These are phyloP conservation scores for Phalloptychus januarius DNA, from an alignment of 2,797 vertebrate species.

Conservation along the genomic window DNA sequence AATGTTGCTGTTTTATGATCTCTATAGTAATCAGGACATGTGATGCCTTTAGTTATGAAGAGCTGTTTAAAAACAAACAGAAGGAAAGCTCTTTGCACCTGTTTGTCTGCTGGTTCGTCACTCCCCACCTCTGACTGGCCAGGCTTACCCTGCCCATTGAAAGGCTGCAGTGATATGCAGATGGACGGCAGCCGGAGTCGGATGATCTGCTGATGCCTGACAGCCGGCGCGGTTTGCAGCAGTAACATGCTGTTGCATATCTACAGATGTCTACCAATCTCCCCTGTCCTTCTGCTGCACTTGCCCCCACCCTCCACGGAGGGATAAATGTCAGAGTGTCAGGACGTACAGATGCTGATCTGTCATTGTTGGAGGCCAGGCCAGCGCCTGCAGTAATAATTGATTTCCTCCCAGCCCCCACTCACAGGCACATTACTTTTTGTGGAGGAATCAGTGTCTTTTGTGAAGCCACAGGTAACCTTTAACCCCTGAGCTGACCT, in stretches of 20 bases:
- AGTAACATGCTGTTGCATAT: constrained; percentile 55
- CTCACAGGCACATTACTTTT: constrained; percentile 71
- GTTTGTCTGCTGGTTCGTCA: constrained; percentile 23
- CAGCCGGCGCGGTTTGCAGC: constrained; percentile 40
- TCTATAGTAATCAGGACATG: neutral
- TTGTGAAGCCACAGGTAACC: constrained; percentile 75
- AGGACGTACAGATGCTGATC: constrained; percentile 77
- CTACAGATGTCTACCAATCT: constrained; percentile 65
- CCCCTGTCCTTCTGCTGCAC: constrained; percentile 2
- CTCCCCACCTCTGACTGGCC: constrained; percentile 3
- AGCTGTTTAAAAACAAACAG: constrained; percentile 1
- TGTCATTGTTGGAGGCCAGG: constrained; percentile 72
- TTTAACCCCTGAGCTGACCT: constrained; percentile 60
- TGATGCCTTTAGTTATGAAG: neutral
- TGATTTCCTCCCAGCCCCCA: constrained; percentile 39
- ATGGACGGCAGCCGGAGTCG: constrained; percentile 47
- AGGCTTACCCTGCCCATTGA: constrained; percentile 31
- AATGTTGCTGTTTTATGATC: neutral
- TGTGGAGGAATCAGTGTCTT: constrained; percentile 48
- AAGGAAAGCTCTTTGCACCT: constrained; percentile 39
- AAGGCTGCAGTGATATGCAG: constrained; percentile 55
- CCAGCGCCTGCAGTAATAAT: constrained; percentile 64
- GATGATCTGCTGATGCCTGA: constrained; percentile 49
- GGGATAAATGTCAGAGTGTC: constrained; percentile 66
- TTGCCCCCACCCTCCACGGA: constrained; percentile 23